phyloP scores from a whole-genome alignment of 2,888 invertebrate species.

The Acrobasis suavella region DNA sequence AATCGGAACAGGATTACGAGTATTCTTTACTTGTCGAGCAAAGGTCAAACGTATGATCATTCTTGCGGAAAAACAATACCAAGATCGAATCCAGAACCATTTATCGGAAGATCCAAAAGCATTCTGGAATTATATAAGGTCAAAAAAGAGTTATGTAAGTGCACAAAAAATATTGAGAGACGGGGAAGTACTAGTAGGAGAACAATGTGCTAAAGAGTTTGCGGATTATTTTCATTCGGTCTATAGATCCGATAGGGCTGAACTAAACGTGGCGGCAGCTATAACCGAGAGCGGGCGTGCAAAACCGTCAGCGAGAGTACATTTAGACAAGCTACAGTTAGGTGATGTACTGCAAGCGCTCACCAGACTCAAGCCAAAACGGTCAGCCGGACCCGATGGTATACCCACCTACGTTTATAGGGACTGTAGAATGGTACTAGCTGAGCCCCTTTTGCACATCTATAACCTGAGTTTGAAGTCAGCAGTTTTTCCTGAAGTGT shows the following conservation, averaged over 20 bases:
- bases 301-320: too few species aligned
- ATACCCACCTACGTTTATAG: background rate
- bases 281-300: too few species aligned
- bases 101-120: too few species aligned
- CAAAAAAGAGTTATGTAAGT: background rate
- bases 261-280: too few species aligned
- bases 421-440: background rate
- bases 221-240: background rate
- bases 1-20: too few species aligned
- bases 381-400: slow-evolving; percentile 5
- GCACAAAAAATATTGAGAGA: slow-evolving; percentile 1
- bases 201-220: slow-evolving; percentile 1
- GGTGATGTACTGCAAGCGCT: too few species aligned
- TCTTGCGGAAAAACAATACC: too few species aligned
- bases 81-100: too few species aligned
- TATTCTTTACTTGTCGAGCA: too few species aligned
- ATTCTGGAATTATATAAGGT: background rate
- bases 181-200: background rate
- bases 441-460: background rate
- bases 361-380: background rate
- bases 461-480: background rate
- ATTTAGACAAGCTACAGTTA: too few species aligned
- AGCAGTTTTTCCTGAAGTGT: background rate
- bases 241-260: too few species aligned
- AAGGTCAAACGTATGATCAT: too few species aligned